Percentiles rank a stretch among this genome's conserved stretches.
phyloP scores from a whole-genome alignment of 2,888 invertebrate genomes.

The Oxycera nigricornis region DNA sequence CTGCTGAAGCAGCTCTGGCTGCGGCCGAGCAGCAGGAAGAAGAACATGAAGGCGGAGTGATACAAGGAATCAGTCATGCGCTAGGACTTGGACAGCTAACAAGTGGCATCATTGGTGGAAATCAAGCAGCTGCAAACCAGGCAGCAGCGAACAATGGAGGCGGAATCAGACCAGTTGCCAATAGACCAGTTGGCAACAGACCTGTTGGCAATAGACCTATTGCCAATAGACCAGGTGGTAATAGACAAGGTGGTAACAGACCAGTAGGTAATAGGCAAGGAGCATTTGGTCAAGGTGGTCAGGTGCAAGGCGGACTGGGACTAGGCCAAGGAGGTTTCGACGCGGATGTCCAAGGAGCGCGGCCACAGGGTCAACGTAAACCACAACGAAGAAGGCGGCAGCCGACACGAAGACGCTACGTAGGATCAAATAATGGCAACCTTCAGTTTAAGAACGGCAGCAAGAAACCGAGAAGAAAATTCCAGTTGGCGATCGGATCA shows the following conservation, averaged over 20 bases:
- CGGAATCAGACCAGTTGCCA: background rate
- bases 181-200: too few species aligned
- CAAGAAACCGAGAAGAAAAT: background rate
- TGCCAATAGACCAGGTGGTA: background rate
- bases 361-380: constrained; percentile 13
- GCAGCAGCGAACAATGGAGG: background rate
- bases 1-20: background rate
- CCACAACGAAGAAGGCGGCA: constrained; percentile 11
- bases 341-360: background rate
- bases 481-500: background rate
- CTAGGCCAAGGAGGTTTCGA: background rate
- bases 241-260: background rate
- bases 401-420: background rate
- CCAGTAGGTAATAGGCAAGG: background rate
- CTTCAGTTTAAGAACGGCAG: constrained; percentile 11
- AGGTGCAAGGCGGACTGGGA: background rate
- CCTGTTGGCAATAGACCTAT: background rate
- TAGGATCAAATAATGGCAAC: constrained; percentile 29
- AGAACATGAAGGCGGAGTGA: background rate
- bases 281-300: too few species aligned
- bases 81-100: background rate
- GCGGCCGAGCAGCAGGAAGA: background rate
- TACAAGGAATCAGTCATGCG: constrained; percentile 18
- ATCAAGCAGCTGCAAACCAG: background rate
- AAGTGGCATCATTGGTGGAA: background rate